Percentiles rank a stretch among this genome's conserved stretches.
phyloP scores from a whole-genome alignment of 2,888 invertebrate genomes.

The Cryptocephalus moraei region DNA sequence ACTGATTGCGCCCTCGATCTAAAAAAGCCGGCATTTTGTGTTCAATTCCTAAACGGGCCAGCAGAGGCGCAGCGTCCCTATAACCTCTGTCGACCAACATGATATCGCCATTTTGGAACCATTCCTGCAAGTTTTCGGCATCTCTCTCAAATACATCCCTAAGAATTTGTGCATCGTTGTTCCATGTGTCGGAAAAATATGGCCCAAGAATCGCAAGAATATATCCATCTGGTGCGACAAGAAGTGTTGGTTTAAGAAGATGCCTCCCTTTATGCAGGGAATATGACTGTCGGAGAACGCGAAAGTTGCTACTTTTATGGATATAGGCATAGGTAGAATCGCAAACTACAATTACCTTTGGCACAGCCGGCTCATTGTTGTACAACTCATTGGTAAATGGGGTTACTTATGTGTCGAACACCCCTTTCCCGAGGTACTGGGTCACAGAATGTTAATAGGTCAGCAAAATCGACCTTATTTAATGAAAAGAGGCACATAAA shows the following conservation, averaged over 20 bases:
- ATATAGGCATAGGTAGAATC: conserved; percentile 4
- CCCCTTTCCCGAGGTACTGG: neutral
- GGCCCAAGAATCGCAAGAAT: conserved; percentile 4
- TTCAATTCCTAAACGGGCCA: neutral
- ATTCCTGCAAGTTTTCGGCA: neutral
- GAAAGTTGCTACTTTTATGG: conserved; percentile 2
- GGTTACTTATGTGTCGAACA: conserved; percentile 1
- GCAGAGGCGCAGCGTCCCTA: conserved; percentile 1
- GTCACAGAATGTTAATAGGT: conserved; percentile 3
- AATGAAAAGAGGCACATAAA: no score
- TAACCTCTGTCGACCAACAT: conserved; percentile 4
- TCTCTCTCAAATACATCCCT: conserved; percentile 3
- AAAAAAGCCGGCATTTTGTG: conserved; percentile 1
- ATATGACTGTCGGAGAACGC: conserved; percentile 1
- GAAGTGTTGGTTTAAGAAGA: conserved; percentile 4
- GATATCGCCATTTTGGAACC: conserved; percentile 6
- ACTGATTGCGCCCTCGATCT: neutral
- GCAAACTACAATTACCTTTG: conserved; percentile 2
- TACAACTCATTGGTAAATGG: conserved; percentile 1
- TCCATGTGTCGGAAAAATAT: conserved; percentile 3
- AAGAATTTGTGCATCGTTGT: conserved; percentile 5
- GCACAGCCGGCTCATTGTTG: neutral
- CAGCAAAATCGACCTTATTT: conserved; percentile 1
- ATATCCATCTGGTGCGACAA: conserved; percentile 6
- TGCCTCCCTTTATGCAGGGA: conserved; percentile 2